These are phyloP conservation scores for Clitarchus hookeri DNA, from an alignment of 2,888 invertebrate genomes.

Conservation along the genomic window DNA sequence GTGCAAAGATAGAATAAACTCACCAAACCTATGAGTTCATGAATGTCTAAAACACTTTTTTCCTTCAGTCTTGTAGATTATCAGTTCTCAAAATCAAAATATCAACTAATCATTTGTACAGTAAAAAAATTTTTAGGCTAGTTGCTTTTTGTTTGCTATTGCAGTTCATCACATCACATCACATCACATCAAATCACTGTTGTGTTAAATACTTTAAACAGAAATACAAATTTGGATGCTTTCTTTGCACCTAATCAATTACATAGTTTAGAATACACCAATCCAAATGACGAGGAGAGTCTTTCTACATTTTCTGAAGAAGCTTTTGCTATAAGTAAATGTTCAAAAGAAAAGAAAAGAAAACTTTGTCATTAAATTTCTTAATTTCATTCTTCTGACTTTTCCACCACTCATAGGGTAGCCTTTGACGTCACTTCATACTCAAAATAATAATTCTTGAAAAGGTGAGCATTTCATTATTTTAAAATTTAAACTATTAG, in stretches of 20 bases:
- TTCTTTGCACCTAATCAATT: neutral
- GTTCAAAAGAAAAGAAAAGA: neutral
- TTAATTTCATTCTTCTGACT: neutral
- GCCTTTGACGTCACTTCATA: neutral
- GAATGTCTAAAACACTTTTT: too few relatives aligned
- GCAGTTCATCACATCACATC: neutral
- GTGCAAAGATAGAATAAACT: too few relatives aligned
- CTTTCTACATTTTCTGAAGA: slow-evolving; percentile 10
- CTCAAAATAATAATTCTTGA: neutral
- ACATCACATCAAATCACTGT: slow-evolving; percentile 16
- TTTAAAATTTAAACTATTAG: too few relatives aligned
- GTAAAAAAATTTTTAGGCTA: too few relatives aligned
- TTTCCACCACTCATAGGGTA: slow-evolving; percentile 19
- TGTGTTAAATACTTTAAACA: slow-evolving; percentile 20
- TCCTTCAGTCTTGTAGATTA: too few relatives aligned
- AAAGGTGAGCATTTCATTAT: too few relatives aligned
- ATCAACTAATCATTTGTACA: too few relatives aligned
- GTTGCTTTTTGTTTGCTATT: too few relatives aligned
- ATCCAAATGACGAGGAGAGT: slow-evolving; percentile 25
- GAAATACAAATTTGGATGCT: neutral
- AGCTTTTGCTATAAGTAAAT: slow-evolving; percentile 18
- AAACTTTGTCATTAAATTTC: neutral
- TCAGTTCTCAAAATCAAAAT: too few relatives aligned
- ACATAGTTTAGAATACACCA: slow-evolving; percentile 16
- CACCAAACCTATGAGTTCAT: too few relatives aligned